Evolutionary conservation across 2,888 invertebrate species (phyloP).

Genomic region (Coleophora flavipennella): DNA sequence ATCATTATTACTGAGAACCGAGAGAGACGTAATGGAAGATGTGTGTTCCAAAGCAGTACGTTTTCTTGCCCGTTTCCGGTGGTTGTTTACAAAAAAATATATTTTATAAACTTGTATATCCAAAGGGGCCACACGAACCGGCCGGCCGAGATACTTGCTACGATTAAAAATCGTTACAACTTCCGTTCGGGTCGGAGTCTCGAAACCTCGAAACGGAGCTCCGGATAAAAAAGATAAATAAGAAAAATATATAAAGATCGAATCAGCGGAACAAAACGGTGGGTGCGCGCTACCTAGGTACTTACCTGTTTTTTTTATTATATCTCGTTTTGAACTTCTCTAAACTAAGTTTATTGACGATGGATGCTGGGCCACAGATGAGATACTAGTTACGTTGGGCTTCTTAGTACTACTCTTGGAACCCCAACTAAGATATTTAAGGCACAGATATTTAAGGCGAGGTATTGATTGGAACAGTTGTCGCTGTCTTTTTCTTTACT

Average conservation of each 20-base stretch:
- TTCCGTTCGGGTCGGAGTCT: slow-evolving; percentile 55
- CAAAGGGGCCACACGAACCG: slow-evolving; percentile 49
- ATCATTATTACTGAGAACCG: slow-evolving; percentile 54
- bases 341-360: too few relatives aligned
- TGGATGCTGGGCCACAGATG: too few relatives aligned
- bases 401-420: too few relatives aligned
- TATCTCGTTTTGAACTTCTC: too few relatives aligned
- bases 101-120: slow-evolving; percentile 52
- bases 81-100: slow-evolving; percentile 63
- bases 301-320: too few relatives aligned
- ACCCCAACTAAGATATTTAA: too few relatives aligned
- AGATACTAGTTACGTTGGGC: too few relatives aligned
- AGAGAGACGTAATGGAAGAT: slow-evolving; percentile 64
- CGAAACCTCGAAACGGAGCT: slow-evolving; percentile 45
- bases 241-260: slow-evolving; percentile 68
- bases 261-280: slow-evolving; percentile 64
- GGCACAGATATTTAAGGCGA: too few relatives aligned
- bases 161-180: slow-evolving; percentile 72
- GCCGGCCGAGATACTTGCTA: slow-evolving; percentile 61
- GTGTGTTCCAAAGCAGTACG: slow-evolving; percentile 59
- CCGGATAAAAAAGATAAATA: slow-evolving; percentile 68
- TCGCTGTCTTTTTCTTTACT: too few relatives aligned
- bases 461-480: too few relatives aligned
- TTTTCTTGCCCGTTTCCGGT: slow-evolving; percentile 62
- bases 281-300: slow-evolving; percentile 65